These are phyloP conservation scores for Acanthoscelides obtectus DNA, from an alignment of 2,888 invertebrate species.

Conservation along the genomic window DNA sequence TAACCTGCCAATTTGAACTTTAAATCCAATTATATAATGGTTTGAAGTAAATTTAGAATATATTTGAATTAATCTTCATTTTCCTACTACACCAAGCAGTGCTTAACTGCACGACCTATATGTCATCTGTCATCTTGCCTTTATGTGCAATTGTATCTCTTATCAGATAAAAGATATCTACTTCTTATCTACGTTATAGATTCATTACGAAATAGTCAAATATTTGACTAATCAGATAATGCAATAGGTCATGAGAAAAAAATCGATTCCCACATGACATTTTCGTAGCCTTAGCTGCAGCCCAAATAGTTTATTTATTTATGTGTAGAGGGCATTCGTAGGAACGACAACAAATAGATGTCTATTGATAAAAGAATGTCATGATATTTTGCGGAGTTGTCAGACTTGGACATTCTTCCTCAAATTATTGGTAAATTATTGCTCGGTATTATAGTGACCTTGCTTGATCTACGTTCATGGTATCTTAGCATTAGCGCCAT, in stretches of 20 bases:
- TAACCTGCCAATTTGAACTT: background rate
- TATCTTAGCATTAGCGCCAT: too few species aligned
- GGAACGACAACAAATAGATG: background rate
- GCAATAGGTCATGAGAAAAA: too few species aligned
- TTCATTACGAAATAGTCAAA: background rate
- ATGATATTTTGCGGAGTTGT: background rate
- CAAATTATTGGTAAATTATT: too few species aligned
- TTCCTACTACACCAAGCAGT: background rate
- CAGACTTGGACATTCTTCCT: background rate
- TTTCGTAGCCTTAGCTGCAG: background rate
- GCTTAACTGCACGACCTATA: background rate
- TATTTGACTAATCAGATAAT: background rate
- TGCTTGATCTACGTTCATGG: too few species aligned
- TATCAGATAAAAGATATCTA: background rate
- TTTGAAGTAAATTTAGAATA: constrained; percentile 15
- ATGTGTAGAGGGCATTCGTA: background rate
- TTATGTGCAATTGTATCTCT: background rate
- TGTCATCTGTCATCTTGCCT: background rate
- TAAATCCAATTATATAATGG: constrained; percentile 11
- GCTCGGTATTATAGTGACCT: too few species aligned
- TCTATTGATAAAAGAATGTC: background rate
- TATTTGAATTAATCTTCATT: constrained; percentile 8
- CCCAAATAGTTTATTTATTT: background rate
- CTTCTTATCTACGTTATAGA: background rate
- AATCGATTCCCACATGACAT: background rate